A percentile compares a stretch with the other conserved stretches of the same genome.
Conservation (phyloP, 2,888 invertebrate genomes). For the Branchellion lobata region DNA sequence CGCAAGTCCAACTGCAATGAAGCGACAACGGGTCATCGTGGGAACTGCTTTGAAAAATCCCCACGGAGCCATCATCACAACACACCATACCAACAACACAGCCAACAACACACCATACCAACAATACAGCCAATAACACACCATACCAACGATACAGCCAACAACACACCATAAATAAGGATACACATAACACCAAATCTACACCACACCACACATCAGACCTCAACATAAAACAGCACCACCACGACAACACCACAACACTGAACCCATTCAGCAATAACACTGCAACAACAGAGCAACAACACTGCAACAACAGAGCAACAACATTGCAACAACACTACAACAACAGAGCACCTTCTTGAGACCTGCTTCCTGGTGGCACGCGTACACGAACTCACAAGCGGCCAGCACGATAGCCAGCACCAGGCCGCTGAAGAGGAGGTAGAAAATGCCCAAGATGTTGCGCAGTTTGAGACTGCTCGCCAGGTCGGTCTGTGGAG, state of each 20-base stretch:
- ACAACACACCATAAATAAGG: too few species aligned
- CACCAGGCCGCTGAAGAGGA: slow-evolving; percentile 87
- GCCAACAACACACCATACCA: background rate
- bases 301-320: background rate
- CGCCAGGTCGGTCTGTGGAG: slow-evolving; percentile 63
- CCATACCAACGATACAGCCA: too few species aligned
- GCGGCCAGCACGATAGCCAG: slow-evolving; percentile 87
- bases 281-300: background rate
- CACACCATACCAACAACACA: background rate
- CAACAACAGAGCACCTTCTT: slow-evolving; percentile 55
- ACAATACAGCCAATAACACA: too few species aligned
- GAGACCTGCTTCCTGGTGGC: slow-evolving; percentile 58
- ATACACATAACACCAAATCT: too few species aligned
- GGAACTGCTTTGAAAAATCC: too few species aligned
- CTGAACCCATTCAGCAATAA: background rate
- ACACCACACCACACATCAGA: background rate
- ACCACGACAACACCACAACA: background rate
- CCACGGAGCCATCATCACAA: background rate
- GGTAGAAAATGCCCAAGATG: slow-evolving; percentile 97
- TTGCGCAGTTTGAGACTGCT: slow-evolving; percentile 83
- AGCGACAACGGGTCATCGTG: too few species aligned
- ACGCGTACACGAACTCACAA: slow-evolving; percentile 89
- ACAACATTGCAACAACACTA: background rate
- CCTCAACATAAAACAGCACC: background rate
- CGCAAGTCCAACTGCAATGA: background rate